These are phyloP conservation scores for Tragelaphus buxtoni DNA, from an alignment of 2,113 vertebrate genomes.

Conservation along the genomic window DNA sequence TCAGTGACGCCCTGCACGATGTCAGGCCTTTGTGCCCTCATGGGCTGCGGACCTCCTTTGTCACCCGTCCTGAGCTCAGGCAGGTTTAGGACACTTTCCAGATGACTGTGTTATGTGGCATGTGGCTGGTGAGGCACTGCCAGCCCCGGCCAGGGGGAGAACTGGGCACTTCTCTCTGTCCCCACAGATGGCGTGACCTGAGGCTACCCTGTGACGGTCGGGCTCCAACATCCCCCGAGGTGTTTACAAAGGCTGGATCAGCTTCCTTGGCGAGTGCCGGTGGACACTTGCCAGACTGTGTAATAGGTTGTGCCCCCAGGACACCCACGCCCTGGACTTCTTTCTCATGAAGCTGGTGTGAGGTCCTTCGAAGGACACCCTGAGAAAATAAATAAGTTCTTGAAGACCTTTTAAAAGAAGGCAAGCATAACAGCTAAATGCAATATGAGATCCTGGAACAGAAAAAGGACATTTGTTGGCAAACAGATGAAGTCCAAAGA, in stretches of 20 bases:
- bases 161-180: background rate
- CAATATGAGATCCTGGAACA: background rate
- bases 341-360: background rate
- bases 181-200: background rate
- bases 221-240: background rate
- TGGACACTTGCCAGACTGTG: background rate
- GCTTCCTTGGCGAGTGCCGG: accelerated
- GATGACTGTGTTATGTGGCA: accelerated
- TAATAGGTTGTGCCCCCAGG: background rate
- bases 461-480: background rate
- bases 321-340: too few species aligned
- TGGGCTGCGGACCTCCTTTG: background rate
- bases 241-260: accelerated
- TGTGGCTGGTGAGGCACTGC: too few species aligned
- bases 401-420: background rate
- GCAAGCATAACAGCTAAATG: background rate
- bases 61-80: background rate
- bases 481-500: background rate
- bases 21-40: background rate
- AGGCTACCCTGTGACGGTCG: background rate
- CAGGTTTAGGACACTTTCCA: background rate
- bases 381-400: background rate
- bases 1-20: accelerated
- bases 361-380: background rate
- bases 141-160: accelerated